Evolutionary conservation across 2,888 invertebrate species (phyloP).

Genomic region (Erebia palarica): DNA sequence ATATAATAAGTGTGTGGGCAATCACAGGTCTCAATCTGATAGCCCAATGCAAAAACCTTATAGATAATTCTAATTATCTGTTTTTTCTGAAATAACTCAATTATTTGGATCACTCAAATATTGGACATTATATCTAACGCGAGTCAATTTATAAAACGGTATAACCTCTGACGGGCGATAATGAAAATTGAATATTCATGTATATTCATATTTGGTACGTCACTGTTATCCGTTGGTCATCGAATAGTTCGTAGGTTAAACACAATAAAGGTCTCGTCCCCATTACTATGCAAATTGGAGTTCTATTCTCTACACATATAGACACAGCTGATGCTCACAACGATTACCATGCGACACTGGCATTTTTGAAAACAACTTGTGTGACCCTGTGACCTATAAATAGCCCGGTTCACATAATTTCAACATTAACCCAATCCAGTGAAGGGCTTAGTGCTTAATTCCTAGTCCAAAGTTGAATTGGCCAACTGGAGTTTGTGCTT

Average conservation of each 20-base stretch:
- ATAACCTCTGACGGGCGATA: conserved; percentile 16
- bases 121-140: not conserved
- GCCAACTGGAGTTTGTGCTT: too few relatives aligned
- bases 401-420: not conserved
- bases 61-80: too few relatives aligned
- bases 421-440: too few relatives aligned
- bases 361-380: conserved; percentile 5
- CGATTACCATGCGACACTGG: conserved; percentile 12
- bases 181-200: conserved; percentile 29
- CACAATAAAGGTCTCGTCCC: conserved; percentile 49
- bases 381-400: not conserved
- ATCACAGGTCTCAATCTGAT: too few relatives aligned
- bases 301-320: conserved; percentile 44
- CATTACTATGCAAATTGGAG: conserved; percentile 57
- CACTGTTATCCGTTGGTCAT: conserved; percentile 26
- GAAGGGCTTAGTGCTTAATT: too few relatives aligned
- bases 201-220: conserved; percentile 22
- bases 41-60: too few relatives aligned
- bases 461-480: too few relatives aligned
- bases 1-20: too few relatives aligned
- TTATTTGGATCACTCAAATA: not conserved
- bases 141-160: conserved; percentile 18
- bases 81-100: too few relatives aligned
- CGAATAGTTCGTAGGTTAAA: conserved; percentile 46
- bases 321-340: conserved; percentile 13